phyloP scores from a whole-genome alignment of 2,797 vertebrate genomes.

The Enteromius unitaeniatus region DNA sequence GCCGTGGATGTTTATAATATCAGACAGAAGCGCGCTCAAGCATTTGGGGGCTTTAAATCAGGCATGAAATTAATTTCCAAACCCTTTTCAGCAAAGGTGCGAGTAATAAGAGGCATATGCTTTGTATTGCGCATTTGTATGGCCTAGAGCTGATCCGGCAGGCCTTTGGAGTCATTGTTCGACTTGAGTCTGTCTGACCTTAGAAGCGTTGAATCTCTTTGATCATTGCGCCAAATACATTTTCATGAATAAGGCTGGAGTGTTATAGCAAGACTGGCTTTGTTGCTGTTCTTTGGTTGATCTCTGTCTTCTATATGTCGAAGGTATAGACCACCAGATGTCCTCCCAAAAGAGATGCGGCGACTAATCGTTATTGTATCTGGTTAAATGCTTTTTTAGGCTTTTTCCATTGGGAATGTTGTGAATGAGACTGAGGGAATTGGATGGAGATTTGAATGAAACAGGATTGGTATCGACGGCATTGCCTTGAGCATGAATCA shows the following conservation, averaged over 20 bases:
- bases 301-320: not conserved
- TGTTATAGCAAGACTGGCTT: constrained; percentile 16
- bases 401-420: constrained; percentile 6
- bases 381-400: constrained; percentile 33
- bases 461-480: not conserved
- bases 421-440: not conserved
- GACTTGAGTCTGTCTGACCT: constrained; percentile 59
- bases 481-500: not conserved
- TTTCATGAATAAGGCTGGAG: constrained; percentile 35
- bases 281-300: constrained; percentile 9
- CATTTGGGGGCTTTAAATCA: constrained; percentile 73
- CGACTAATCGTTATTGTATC: constrained; percentile 9
- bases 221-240: constrained; percentile 53
- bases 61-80: constrained; percentile 78
- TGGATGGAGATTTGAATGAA: not conserved
- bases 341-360: not conserved
- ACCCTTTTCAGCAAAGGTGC: constrained; percentile 62
- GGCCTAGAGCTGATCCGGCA: constrained; percentile 48
- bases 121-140: constrained; percentile 65
- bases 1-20: constrained; percentile 72
- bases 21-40: constrained; percentile 68
- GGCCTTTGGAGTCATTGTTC: constrained; percentile 61
- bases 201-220: constrained; percentile 45
- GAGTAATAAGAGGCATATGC: constrained; percentile 66
- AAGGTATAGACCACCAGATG: not conserved